Percentiles rank a stretch among this genome's conserved stretches.
Evolutionary conservation across 1,140 invertebrate genomes (phyloP).

Genomic region (Bombyx mandarina): DNA sequence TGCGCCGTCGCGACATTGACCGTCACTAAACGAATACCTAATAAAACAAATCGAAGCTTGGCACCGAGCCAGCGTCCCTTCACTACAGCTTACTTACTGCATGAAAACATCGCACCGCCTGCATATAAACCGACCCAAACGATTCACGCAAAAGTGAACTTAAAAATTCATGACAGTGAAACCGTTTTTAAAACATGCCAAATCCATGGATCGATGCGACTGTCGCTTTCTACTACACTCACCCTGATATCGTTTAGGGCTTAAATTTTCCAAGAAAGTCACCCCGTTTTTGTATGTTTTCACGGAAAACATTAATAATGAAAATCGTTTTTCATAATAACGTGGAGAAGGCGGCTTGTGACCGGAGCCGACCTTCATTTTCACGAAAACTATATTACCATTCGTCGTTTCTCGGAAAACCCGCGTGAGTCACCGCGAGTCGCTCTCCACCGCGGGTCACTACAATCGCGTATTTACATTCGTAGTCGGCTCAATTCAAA

Average conservation of each 20-base stretch:
- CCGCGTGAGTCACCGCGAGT: slow-evolving; percentile 54
- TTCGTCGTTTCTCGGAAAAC: slow-evolving; percentile 61
- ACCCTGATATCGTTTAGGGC: slow-evolving; percentile 1
- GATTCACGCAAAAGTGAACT: slow-evolving; percentile 21
- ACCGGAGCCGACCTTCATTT: slow-evolving; percentile 46
- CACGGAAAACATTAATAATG: too few relatives aligned
- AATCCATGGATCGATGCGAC: too few relatives aligned
- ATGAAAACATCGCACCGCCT: slow-evolving; percentile 18
- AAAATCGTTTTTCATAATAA: too few relatives aligned
- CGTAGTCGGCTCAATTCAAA: slow-evolving; percentile 58
- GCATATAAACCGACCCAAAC: slow-evolving; percentile 19
- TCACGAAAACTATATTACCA: slow-evolving; percentile 52
- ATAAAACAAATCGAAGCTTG: slow-evolving; percentile 58
- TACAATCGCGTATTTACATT: slow-evolving; percentile 59
- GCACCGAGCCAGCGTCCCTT: slow-evolving; percentile 55
- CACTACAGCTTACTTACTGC: slow-evolving; percentile 41
- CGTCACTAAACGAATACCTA: slow-evolving; percentile 53
- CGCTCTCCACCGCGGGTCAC: slow-evolving; percentile 59
- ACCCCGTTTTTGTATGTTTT: too few relatives aligned
- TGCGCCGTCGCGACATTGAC: slow-evolving; percentile 60
- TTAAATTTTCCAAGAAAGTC: too few relatives aligned
- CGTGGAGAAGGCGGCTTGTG: not conserved
- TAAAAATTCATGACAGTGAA: not conserved
- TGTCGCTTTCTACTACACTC: slow-evolving; percentile 7
- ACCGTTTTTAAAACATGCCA: too few relatives aligned